Conservation (phyloP, 2,888 invertebrate species). For the Pollenia labialis region DNA sequence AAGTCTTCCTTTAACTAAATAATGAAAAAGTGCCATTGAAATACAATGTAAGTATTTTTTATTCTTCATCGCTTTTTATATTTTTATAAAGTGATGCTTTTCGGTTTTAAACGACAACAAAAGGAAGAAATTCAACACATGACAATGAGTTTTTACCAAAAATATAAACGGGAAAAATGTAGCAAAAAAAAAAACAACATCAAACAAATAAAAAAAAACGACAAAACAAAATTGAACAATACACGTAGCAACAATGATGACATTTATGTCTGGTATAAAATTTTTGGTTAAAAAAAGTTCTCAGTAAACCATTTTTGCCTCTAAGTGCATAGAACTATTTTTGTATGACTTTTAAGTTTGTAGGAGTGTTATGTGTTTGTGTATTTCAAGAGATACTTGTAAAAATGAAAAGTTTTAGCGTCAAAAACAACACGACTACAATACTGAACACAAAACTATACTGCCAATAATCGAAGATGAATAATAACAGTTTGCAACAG, state of each 20-base stretch:
- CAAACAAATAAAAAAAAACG: constrained; percentile 19
- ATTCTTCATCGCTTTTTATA: constrained; percentile 33
- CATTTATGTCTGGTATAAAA: constrained; percentile 56
- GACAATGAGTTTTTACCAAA: constrained; percentile 47
- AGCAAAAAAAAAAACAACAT: constrained; percentile 13
- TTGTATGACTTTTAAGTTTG: constrained; percentile 29
- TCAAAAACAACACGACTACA: constrained; percentile 28
- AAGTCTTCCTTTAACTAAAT: constrained; percentile 32
- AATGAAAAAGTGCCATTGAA: constrained; percentile 22
- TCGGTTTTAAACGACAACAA: constrained; percentile 66
- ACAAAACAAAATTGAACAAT: constrained; percentile 56
- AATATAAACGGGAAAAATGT: constrained; percentile 16
- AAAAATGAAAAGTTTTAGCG: constrained; percentile 57
- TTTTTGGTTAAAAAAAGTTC: not conserved
- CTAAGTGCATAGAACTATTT: constrained; percentile 29
- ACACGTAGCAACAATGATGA: constrained; percentile 52
- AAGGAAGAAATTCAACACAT: constrained; percentile 56
- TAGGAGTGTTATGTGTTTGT: constrained; percentile 20
- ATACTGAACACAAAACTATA: constrained; percentile 52
- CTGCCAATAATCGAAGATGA: constrained; percentile 60
- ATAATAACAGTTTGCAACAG: constrained; percentile 46
- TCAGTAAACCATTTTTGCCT: constrained; percentile 13
- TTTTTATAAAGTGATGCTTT: constrained; percentile 54
- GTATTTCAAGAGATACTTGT: constrained; percentile 31
- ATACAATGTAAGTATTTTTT: constrained; percentile 34